Conservation (phyloP, 2,113 vertebrate genomes). For the Nothobranchius kuhntae region DNA sequence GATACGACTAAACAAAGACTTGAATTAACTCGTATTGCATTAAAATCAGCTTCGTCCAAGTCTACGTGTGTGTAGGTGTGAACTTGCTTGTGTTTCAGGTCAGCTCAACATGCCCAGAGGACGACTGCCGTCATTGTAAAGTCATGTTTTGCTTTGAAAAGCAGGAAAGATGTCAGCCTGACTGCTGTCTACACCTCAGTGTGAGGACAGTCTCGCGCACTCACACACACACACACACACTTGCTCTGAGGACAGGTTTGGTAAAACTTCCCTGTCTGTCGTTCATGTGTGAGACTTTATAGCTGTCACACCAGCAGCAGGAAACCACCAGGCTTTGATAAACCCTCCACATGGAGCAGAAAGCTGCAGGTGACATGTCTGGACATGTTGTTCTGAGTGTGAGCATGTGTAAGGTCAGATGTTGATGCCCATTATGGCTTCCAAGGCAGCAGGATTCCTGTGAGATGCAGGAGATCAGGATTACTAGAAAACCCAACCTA, state of each 20-base stretch:
- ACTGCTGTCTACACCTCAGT: slow-evolving; percentile 55
- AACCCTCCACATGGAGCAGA: slow-evolving; percentile 32
- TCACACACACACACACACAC: slow-evolving; percentile 7
- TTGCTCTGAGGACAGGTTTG: slow-evolving; percentile 49
- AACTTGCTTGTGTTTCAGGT: slow-evolving; percentile 28
- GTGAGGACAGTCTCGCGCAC: slow-evolving; percentile 25
- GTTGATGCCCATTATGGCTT: slow-evolving; percentile 12
- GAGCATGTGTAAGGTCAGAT: slow-evolving; percentile 19
- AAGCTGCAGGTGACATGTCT: slow-evolving; percentile 35
- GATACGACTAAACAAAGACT: too few species aligned
- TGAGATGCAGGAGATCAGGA: background rate
- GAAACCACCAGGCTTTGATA: slow-evolving; percentile 64
- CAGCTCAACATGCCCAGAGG: slow-evolving; percentile 25
- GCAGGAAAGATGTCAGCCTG: slow-evolving; percentile 39
- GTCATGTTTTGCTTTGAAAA: slow-evolving; percentile 51
- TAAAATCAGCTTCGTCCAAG: too few species aligned
- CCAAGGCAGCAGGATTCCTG: background rate
- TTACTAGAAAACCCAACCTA: background rate
- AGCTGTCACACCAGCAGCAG: slow-evolving; percentile 57
- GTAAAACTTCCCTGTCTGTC: slow-evolving; percentile 67
- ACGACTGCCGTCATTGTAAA: slow-evolving; percentile 41
- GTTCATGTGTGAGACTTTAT: slow-evolving; percentile 70
- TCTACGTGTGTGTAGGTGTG: slow-evolving; percentile 9
- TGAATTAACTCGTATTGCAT: too few species aligned
- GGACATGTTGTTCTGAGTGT: slow-evolving; percentile 26